Base-by-base conservation (phyloP, 2,113 vertebrate species). In the Morone saxatilis region DNA sequence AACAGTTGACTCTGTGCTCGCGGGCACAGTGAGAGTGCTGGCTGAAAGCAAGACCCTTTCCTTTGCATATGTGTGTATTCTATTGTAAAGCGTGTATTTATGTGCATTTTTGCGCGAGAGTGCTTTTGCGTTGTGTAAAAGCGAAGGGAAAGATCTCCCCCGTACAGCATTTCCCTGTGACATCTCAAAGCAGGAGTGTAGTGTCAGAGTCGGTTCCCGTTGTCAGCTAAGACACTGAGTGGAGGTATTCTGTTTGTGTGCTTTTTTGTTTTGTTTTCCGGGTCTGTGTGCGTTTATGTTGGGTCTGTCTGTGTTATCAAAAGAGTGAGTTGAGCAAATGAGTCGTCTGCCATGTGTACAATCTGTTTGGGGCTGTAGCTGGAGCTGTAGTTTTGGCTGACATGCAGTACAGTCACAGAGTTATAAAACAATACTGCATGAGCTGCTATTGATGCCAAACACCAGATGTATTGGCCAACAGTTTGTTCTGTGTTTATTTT, bases 1-100 rank as follows among this genome's bases (percentile, higher is more conserved):
- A 91, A 92, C 91, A 83, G 88, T 88, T 86, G 88, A 85, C 85
- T 86, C 76, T 76, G 66, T 5, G 78, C 88, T 93, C 20, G 73
- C 63, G 41, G 86, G 90, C 87, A 74, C 74, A 84, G 85, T 50
- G 48, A 86, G 76, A 71, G 59, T 50, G 76, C 84, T 70, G 84
- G 82, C 80, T 89, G 43, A 84, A 84, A 84, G 85, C 48, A 63
- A 83, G 80, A 84, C 71, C 72, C 36, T 78, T 78, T 86, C 47
- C 56, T 67, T 87, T 81, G 61, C 65, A 22, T 47, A 47, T 13
- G 12, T 47, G 56, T 65, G 71, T 60, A 66, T 53, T 63, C 20
- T 36, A 38, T 56, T 22, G 71, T 31, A 22, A 25, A 6, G 22
- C 67, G 69, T 86, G 83, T 65, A 40, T 77, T 70, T 22, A 12